Base-by-base conservation (phyloP, 2,797 vertebrate species). In the Gymnoscopelus microlampas region DNA sequence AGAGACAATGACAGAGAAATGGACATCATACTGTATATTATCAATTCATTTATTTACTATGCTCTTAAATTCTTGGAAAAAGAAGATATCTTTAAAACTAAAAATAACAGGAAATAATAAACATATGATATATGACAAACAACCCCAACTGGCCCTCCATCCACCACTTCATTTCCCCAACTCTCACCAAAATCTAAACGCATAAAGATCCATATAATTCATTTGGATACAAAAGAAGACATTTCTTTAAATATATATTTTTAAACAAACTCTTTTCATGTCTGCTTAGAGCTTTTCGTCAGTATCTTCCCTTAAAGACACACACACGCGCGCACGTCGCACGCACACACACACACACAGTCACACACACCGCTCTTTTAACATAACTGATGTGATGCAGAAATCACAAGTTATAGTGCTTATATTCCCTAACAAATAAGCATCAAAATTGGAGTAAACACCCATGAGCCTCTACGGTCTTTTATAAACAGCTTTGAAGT, bases 21-120 rank as follows among this genome's bases (percentile, higher is more conserved):
- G 2, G 29, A 10, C 13, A 58, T 12, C 39, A 44, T 44, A 44
- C 39, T 44, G 8, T 44, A 44, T 8, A 65, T 67, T 11, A 66
- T 62, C 14, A 66, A 68, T 67, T 70, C 66, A 29, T 87, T 82
- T 77, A 72, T 39, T 57, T 72, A 24, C 78, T 72, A 76, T 77
- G 80, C 61, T 80, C 47, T 82, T 79, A 26, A 71, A 65, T 62
- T 79, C 60, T 73, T 74, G 78, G 68, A 71, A 77, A 78, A 78
- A 68, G 49, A 67, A 14, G 69, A 63, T 39, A 58, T 51, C 49
- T 78, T 85, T 72, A 64, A 84, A 82, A 73, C 78, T 70, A 85
- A 87, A 86, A 72, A 79, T 71, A 0, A 57, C 44, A 49, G 66
- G 77, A 78, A 65, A 76, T 77, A 77, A 77, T 78, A 76, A 87